Percentiles rank a stretch among this genome's conserved stretches.
These are phyloP conservation scores for Drosophila nasuta DNA, from an alignment of 1,140 invertebrate species.

Conservation along the genomic window DNA sequence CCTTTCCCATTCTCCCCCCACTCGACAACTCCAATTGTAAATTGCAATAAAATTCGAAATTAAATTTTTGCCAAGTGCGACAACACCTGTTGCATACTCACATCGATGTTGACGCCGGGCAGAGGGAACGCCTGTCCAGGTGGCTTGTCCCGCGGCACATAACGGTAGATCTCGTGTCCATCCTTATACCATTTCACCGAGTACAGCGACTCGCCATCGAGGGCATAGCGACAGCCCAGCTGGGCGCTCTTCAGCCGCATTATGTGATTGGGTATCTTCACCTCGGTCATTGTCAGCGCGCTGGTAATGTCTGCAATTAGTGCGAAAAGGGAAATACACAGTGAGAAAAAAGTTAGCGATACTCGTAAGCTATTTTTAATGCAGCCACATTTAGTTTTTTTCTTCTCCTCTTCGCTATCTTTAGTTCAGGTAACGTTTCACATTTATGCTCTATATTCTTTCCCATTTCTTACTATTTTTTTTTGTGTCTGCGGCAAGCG, in stretches of 20 bases:
- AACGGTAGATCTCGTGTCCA: slow-evolving; percentile 94
- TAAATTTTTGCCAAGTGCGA: slow-evolving; percentile 62
- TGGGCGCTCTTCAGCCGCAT: slow-evolving; percentile 89
- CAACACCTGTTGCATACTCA: slow-evolving; percentile 86
- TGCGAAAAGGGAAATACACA: slow-evolving; percentile 25
- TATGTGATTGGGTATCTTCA: slow-evolving; percentile 89
- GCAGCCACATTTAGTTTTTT: slow-evolving; percentile 54
- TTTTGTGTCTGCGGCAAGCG: slow-evolving; percentile 16
- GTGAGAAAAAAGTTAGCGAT: slow-evolving; percentile 15
- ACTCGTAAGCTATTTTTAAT: slow-evolving; percentile 41
- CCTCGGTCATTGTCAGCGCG: slow-evolving; percentile 88
- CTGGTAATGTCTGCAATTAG: slow-evolving; percentile 85
- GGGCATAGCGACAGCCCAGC: slow-evolving; percentile 91
- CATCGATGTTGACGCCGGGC: slow-evolving; percentile 92
- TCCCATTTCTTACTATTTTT: neutral
- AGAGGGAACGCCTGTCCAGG: slow-evolving; percentile 90
- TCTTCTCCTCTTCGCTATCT: neutral
- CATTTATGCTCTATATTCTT: slow-evolving; percentile 12
- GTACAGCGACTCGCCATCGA: slow-evolving; percentile 92
- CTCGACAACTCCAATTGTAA: slow-evolving; percentile 40
- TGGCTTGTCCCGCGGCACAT: slow-evolving; percentile 90
- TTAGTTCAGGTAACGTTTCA: slow-evolving; percentile 6
- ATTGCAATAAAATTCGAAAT: slow-evolving; percentile 82
- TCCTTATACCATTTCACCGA: slow-evolving; percentile 96
- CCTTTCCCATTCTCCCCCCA: neutral